phyloP scores from a whole-genome alignment of 2,888 invertebrate genomes.

The Acheta domesticus region DNA sequence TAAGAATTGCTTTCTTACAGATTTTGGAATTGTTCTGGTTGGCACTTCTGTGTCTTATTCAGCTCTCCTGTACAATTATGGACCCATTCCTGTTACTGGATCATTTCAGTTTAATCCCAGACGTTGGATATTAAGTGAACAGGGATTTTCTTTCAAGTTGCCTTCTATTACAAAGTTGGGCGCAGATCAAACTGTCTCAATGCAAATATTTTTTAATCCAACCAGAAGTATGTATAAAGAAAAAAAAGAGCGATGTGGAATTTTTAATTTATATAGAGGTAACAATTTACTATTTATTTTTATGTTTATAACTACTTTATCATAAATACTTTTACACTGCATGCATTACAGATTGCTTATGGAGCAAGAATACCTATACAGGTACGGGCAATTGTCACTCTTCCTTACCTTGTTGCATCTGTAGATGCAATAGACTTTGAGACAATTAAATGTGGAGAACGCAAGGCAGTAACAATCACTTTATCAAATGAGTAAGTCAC shows the following conservation, averaged over 20 bases:
- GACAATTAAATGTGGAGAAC: slow-evolving; percentile 58
- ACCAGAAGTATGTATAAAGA: slow-evolving; percentile 49
- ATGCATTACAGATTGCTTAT: slow-evolving; percentile 51
- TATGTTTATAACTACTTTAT: no score
- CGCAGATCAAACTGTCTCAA: slow-evolving; percentile 51
- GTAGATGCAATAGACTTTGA: slow-evolving; percentile 54
- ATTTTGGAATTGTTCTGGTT: slow-evolving; percentile 57
- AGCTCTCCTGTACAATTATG: slow-evolving; percentile 55
- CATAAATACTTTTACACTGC: background rate
- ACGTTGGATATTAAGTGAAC: slow-evolving; percentile 37
- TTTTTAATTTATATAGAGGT: slow-evolving; percentile 53
- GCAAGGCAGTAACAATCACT: slow-evolving; percentile 53
- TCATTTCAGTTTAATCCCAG: slow-evolving; percentile 44
- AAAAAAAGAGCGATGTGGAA: slow-evolving; percentile 50
- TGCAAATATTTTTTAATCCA: slow-evolving; percentile 56
- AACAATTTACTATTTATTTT: slow-evolving; percentile 31
- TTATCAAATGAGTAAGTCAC: slow-evolving; percentile 50
- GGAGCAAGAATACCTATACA: slow-evolving; percentile 59
- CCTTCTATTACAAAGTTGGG: slow-evolving; percentile 47
- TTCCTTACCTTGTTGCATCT: slow-evolving; percentile 54
- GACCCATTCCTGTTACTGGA: slow-evolving; percentile 52
- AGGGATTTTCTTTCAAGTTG: slow-evolving; percentile 45
- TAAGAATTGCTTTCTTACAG: slow-evolving; percentile 38
- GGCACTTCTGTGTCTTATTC: slow-evolving; percentile 50
- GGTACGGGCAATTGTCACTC: slow-evolving; percentile 56